Conservation (phyloP, 2,113 vertebrate genomes). For the Indri indri region DNA sequence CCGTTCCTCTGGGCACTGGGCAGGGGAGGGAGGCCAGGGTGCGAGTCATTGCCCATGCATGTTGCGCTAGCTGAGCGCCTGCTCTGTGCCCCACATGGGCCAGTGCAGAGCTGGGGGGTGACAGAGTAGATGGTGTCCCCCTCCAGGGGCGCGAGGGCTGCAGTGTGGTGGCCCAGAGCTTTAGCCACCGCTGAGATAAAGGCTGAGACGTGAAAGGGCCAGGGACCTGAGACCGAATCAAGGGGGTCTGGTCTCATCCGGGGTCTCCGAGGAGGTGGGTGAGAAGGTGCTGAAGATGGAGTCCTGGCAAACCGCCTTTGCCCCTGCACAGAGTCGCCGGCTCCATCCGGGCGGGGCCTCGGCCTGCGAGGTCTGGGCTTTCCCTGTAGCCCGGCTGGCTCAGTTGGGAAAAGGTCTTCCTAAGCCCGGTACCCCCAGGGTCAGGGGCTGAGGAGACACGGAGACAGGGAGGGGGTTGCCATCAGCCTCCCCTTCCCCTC, state of each 20-base stretch:
- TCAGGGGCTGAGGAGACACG: neutral
- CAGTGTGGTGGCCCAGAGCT: neutral
- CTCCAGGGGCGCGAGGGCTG: neutral
- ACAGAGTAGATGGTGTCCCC: neutral
- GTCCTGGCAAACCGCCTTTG: neutral
- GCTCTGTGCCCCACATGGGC: neutral
- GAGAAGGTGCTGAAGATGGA: neutral
- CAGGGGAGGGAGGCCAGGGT: neutral
- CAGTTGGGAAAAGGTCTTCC: neutral
- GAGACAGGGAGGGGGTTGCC: accelerated
- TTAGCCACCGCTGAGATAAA: neutral
- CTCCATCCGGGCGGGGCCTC: neutral
- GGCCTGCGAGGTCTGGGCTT: neutral
- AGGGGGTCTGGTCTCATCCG: neutral
- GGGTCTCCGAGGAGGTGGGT: neutral
- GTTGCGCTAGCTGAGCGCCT: neutral
- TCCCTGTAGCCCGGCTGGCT: neutral
- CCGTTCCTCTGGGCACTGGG: neutral
- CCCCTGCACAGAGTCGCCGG: accelerated
- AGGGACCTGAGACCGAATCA: neutral
- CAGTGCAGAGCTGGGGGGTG: neutral
- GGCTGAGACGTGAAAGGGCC: neutral
- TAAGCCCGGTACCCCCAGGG: neutral
- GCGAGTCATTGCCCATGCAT: too few relatives aligned
- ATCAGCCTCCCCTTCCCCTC: too few relatives aligned